A percentile compares a stretch with the other conserved stretches of the same genome.
Evolutionary conservation across 2,888 invertebrate genomes (phyloP).

Genomic region (Mechanitis messenoides): DNA sequence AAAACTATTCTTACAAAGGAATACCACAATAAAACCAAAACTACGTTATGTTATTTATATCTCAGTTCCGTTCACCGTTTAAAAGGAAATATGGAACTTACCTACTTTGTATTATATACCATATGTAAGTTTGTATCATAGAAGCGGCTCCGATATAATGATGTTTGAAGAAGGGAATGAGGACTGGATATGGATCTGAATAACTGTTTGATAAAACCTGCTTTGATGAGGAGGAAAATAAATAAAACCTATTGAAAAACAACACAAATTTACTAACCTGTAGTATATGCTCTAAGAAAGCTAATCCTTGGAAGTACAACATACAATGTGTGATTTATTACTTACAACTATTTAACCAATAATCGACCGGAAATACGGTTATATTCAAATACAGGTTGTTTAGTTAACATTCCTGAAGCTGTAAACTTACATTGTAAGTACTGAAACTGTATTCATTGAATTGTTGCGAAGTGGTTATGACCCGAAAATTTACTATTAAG

Average conservation of each 20-base stretch:
- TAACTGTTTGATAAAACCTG: too few relatives aligned
- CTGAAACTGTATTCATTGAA: slow-evolving; percentile 17
- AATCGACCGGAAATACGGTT: slow-evolving; percentile 24
- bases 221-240: too few relatives aligned
- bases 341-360: slow-evolving; percentile 23
- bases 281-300: too few relatives aligned
- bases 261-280: too few relatives aligned
- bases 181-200: too few relatives aligned
- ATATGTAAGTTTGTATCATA: neutral
- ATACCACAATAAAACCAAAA: slow-evolving; percentile 3
- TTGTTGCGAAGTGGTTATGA: slow-evolving; percentile 3
- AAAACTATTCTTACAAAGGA: slow-evolving; percentile 4
- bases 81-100: neutral
- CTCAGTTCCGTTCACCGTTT: slow-evolving; percentile 12
- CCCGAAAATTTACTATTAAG: neutral
- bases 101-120: slow-evolving; percentile 4
- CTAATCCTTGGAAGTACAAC: too few relatives aligned
- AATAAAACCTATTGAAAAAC: too few relatives aligned
- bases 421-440: slow-evolving; percentile 32
- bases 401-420: slow-evolving; percentile 26
- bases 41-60: slow-evolving; percentile 9
- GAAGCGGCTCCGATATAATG: neutral
- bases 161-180: neutral
- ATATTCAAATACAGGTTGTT: slow-evolving; percentile 18
- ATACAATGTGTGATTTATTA: slow-evolving; percentile 23